Base-by-base conservation (phyloP, 1,140 invertebrate genomes). In the Philopotamus ludificatus region DNA sequence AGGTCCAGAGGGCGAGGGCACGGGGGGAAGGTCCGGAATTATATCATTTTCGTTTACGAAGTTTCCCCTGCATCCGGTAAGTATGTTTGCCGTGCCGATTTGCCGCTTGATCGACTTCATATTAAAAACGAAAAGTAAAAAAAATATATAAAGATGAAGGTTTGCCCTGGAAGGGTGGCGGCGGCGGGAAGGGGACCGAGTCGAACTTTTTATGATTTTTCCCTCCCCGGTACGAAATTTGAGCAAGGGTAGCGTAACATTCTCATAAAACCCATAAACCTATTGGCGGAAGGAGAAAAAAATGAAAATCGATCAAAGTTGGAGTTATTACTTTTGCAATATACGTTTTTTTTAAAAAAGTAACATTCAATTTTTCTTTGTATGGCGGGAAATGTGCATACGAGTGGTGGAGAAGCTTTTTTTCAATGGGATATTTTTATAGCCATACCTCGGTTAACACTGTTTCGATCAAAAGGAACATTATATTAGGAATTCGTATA, bases 101-200 rank as follows among this genome's bases (percentile, higher is more conserved):
- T 65, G 54, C 51, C 63, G 63, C 63, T 45, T 65, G 63, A 65
- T 65, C 63, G 54, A 65, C 41, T 65, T 65, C 63, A 58, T 65
- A 65, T 65, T 65, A 65, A 58, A 65, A 65, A 65, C 63, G 63
- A 65, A 65, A 65, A 65, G 63, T 65, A 65, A 63, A 44, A 53
- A 63, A 63, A 20, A 63, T 49, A 49, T 4, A 50, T 25, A 53
- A 42, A 57, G 16, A 57, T 42, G 54, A 53, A 53, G 50, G 18
- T 53, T 21, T 21, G 23, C 15, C 23, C 15, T 16, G 53, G n/a
- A n/a, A n/a, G n/a, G 20, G 53, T 25, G 53, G 21, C 15, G 4
- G 53, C 3, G 34, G 41, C 10, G 45, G 1, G 60, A 41, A 23
- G 34, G n/a, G 39, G 42, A 44, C n/a, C 12, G 57, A 16, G 45